A percentile compares a stretch with the other conserved stretches of the same genome.
phyloP scores from a whole-genome alignment of 2,888 invertebrate species.

The Mesoligia furuncula region DNA sequence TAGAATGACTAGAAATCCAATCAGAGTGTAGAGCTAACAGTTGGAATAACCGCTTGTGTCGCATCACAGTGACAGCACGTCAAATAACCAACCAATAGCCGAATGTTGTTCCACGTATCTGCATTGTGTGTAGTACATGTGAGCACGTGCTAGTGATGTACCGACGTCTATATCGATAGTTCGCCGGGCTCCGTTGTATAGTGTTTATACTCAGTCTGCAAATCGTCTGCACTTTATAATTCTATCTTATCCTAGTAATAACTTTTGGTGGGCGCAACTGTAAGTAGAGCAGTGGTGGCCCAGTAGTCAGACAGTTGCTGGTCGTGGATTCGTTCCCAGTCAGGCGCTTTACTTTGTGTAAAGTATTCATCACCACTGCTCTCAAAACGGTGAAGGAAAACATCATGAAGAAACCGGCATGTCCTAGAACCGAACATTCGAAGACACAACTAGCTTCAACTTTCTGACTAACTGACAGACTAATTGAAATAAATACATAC shows the following conservation, averaged over 20 bases:
- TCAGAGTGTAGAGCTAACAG: conserved; percentile 14
- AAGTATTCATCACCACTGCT: background rate
- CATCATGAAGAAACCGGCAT: background rate
- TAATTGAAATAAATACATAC: too few relatives aligned
- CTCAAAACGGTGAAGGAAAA: background rate
- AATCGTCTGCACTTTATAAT: background rate
- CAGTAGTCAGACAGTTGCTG: too few relatives aligned
- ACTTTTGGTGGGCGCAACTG: background rate
- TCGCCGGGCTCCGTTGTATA: background rate
- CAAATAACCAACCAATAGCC: conserved; percentile 55
- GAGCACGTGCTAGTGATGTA: conserved; percentile 35
- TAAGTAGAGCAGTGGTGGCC: too few relatives aligned
- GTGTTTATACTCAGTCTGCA: background rate
- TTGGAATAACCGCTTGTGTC: conserved; percentile 20
- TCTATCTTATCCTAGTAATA: background rate
- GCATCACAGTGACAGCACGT: conserved; percentile 31
- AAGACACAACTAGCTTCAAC: too few relatives aligned
- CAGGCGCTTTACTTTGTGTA: background rate
- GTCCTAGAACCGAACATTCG: background rate
- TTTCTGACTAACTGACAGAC: too few relatives aligned
- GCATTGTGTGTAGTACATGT: conserved; percentile 46
- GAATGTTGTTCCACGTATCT: conserved; percentile 52
- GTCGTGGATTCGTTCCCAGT: background rate
- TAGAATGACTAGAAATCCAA: conserved; percentile 7
- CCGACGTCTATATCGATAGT: conserved; percentile 13